Conservation (phyloP, 92 coral and sea anemone genomes). For the Epizoanthus rinbou region DNA sequence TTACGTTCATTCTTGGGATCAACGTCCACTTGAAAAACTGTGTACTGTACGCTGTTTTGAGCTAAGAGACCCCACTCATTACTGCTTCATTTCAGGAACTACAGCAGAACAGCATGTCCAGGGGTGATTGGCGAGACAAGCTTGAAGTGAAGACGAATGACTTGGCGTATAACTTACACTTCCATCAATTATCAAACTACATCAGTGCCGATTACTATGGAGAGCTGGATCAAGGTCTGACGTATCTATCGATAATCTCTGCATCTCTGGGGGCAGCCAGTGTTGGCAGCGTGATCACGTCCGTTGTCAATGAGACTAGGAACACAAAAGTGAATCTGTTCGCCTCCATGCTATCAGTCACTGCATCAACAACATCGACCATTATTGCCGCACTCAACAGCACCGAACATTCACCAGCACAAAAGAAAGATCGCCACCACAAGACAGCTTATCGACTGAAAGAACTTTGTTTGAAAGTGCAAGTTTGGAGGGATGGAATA, state of each 20-base stretch:
- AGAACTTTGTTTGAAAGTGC: neutral
- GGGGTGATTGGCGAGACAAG: neutral
- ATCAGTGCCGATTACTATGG: neutral
- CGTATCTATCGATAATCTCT: neutral
- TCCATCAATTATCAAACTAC: neutral
- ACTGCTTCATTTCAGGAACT: no score
- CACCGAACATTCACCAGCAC: constrained; percentile 6
- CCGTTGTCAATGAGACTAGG: neutral
- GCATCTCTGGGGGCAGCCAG: neutral
- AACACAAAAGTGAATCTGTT: neutral
- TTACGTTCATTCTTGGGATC: no score
- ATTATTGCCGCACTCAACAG: neutral
- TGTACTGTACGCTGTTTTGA: no score
- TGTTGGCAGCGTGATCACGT: constrained; percentile 3
- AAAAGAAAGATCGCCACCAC: neutral
- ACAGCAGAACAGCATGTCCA: neutral
- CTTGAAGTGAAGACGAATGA: neutral
- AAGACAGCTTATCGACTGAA: neutral
- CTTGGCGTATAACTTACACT: neutral
- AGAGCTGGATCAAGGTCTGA: neutral
- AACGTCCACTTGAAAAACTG: no score
- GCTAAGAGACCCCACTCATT: no score
- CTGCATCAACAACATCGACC: neutral
- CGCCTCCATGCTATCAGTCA: neutral
- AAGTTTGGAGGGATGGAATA: neutral